Percentiles rank a stretch among this genome's conserved stretches.
phyloP scores from a whole-genome alignment of 2,113 vertebrate genomes.

The Engraulis encrasicolus region DNA sequence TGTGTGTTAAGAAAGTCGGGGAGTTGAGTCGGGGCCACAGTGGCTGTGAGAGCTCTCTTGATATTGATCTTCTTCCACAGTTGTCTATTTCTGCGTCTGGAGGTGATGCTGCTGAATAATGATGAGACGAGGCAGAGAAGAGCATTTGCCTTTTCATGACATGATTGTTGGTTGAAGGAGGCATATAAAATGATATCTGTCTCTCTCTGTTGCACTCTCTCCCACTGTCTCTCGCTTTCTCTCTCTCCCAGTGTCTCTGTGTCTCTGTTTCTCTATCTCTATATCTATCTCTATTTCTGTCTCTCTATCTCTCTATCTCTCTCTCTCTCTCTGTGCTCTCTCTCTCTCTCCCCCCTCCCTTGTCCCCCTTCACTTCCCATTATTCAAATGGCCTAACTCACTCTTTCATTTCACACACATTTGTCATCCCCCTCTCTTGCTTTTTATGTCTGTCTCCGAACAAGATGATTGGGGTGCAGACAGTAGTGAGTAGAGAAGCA shows the following conservation, averaged over 20 bases:
- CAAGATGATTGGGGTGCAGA: too few relatives aligned
- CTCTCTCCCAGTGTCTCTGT: neutral
- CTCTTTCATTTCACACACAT: neutral
- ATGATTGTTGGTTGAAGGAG: constrained; percentile 33
- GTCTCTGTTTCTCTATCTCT: neutral
- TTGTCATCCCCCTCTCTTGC: neutral
- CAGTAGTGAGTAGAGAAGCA: too few relatives aligned
- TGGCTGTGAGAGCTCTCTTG: neutral
- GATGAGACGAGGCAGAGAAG: constrained; percentile 13
- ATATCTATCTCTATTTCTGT: constrained; percentile 3
- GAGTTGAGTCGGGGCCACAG: too few relatives aligned
- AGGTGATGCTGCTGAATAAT: constrained; percentile 19
- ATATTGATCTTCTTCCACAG: constrained; percentile 10
- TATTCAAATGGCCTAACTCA: neutral
- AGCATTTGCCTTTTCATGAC: constrained; percentile 20
- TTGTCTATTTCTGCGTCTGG: neutral
- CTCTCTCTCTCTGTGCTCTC: constrained; percentile 10
- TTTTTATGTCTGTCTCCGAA: neutral
- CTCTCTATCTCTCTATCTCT: neutral
- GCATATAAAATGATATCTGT: constrained; percentile 22
- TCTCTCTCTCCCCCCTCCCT: neutral
- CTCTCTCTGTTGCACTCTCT: too few relatives aligned
- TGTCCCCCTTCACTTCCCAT: neutral
- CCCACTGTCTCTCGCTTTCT: neutral
- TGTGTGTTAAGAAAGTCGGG: neutral